Percentiles rank a stretch among this genome's conserved stretches.
These are phyloP conservation scores for Petrophora chlorosata DNA, from an alignment of 2,888 invertebrate species.

Conservation along the genomic window DNA sequence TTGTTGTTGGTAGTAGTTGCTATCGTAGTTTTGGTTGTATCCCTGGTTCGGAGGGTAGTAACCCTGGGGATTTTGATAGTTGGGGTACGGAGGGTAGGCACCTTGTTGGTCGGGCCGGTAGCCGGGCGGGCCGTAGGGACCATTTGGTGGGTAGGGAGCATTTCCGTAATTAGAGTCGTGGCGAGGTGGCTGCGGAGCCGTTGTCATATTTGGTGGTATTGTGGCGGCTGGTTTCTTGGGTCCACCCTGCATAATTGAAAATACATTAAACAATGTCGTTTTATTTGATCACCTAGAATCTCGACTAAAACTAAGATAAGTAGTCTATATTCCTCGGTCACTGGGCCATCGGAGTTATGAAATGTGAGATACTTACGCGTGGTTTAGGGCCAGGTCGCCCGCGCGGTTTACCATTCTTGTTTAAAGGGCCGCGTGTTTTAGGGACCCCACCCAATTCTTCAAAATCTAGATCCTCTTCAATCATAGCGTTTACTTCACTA, in stretches of 20 bases:
- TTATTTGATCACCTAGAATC: neutral
- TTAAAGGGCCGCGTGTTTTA: slow-evolving; percentile 66
- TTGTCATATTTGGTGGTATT: slow-evolving; percentile 73
- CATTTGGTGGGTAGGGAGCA: slow-evolving; percentile 61
- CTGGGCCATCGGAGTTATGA: too few relatives aligned
- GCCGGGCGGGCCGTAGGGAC: slow-evolving; percentile 51
- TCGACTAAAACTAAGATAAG: neutral
- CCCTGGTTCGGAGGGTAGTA: slow-evolving; percentile 79
- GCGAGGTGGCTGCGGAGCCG: slow-evolving; percentile 48
- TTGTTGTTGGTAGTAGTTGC: slow-evolving; percentile 72
- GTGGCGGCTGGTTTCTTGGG: slow-evolving; percentile 80
- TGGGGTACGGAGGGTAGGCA: slow-evolving; percentile 70
- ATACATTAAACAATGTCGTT: too few relatives aligned
- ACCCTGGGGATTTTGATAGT: slow-evolving; percentile 67
- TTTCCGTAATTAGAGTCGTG: slow-evolving; percentile 56
- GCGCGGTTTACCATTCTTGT: slow-evolving; percentile 41
- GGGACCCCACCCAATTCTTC: slow-evolving; percentile 88
- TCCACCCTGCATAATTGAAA: slow-evolving; percentile 57
- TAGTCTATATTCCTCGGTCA: too few relatives aligned
- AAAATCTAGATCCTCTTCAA: slow-evolving; percentile 90
- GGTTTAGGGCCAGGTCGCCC: slow-evolving; percentile 45
- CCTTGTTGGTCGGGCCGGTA: slow-evolving; percentile 63
- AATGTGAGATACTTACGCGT: slow-evolving; percentile 51
- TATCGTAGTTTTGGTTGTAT: slow-evolving; percentile 72
- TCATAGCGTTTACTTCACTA: slow-evolving; percentile 88